Conservation (phyloP, 1,140 invertebrate genomes). For the Anthonomus grandis region DNA sequence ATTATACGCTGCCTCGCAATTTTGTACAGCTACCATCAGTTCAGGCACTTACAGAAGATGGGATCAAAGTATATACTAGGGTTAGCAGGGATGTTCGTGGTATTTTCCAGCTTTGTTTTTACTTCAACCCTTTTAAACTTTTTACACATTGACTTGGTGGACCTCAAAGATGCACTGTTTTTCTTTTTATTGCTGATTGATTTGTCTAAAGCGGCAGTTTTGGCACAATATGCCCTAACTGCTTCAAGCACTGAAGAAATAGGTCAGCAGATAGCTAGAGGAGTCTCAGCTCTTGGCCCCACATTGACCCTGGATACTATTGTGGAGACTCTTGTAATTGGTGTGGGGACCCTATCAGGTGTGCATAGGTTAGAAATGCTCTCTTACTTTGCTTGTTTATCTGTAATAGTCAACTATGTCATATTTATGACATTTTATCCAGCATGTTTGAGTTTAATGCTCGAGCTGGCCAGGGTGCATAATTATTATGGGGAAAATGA, state of each 20-base stretch:
- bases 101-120: conserved; percentile 69
- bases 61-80: conserved; percentile 91
- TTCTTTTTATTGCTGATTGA: conserved; percentile 60
- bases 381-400: conserved; percentile 38
- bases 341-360: conserved; percentile 72
- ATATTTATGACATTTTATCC: conserved; percentile 43
- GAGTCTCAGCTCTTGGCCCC: conserved; percentile 72
- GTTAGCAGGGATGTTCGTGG: conserved; percentile 80
- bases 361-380: conserved; percentile 35
- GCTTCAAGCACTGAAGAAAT: conserved; percentile 61
- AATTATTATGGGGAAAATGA: conserved; percentile 36
- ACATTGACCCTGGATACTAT: conserved; percentile 72
- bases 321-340: conserved; percentile 72
- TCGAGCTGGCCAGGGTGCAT: conserved; percentile 32
- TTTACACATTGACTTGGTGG: conserved; percentile 32
- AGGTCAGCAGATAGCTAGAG: conserved; percentile 62
- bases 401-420: conserved; percentile 39
- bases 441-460: conserved; percentile 37
- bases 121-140: conserved; percentile 37
- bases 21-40: conserved; percentile 90
- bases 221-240: conserved; percentile 69
- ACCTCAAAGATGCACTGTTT: conserved; percentile 37
- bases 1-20: conserved; percentile 85
- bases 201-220: conserved; percentile 67
- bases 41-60: conserved; percentile 83